These are phyloP conservation scores for Spatulosminthurus flaviceps DNA, from an alignment of 2,888 invertebrate genomes.

Conservation along the genomic window DNA sequence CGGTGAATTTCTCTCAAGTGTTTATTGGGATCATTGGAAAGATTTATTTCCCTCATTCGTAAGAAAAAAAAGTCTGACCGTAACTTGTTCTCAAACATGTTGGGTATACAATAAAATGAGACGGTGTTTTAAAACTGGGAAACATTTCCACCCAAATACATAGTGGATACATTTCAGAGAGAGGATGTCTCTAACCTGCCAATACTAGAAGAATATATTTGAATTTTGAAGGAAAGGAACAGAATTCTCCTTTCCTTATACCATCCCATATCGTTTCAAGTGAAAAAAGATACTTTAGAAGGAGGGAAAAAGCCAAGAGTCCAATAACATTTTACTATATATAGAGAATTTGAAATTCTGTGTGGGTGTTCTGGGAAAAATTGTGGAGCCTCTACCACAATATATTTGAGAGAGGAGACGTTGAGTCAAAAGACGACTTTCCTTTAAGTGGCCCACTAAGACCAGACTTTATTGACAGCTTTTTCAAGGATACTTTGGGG, in stretches of 20 bases:
- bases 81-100: not conserved
- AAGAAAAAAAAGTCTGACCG: not conserved
- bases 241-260: not conserved
- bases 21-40: conserved; percentile 39
- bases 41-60: conserved; percentile 22
- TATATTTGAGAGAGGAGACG: not conserved
- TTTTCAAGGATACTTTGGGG: not conserved
- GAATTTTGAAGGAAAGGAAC: not conserved
- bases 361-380: conserved; percentile 20
- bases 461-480: not conserved
- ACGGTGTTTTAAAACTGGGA: not conserved
- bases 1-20: conserved; percentile 26
- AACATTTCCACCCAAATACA: too few species aligned
- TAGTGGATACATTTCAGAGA: too few species aligned
- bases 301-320: too few species aligned
- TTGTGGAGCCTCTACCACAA: not conserved
- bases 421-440: not conserved
- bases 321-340: too few species aligned
- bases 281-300: too few species aligned
- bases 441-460: not conserved
- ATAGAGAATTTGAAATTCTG: conserved; percentile 18
- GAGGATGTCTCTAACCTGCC: too few species aligned
- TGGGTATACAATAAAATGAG: not conserved
- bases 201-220: not conserved
- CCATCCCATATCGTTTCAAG: too few species aligned